Evolutionary conservation across 92 coral and sea anemone genomes (phyloP).

Genomic region (Phymanthus crucifer): DNA sequence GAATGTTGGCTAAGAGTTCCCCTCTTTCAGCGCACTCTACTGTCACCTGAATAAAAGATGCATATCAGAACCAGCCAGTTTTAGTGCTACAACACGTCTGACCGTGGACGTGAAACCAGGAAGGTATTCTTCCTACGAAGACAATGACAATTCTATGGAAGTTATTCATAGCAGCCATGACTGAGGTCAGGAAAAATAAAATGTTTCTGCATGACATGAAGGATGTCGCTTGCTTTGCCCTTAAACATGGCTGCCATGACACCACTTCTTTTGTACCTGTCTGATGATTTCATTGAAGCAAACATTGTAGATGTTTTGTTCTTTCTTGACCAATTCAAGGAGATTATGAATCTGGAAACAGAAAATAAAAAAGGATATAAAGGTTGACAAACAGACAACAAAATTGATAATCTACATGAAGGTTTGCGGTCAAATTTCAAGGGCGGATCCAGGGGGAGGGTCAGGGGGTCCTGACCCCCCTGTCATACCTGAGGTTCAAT

Average conservation of each 20-base stretch:
- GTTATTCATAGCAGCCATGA: neutral
- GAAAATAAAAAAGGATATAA: neutral
- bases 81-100: too few species aligned
- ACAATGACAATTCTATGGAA: neutral
- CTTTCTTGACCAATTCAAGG: slow-evolving; percentile 88
- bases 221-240: too few species aligned
- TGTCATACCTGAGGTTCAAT: too few species aligned
- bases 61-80: neutral
- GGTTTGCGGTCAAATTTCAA: too few species aligned
- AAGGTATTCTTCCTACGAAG: neutral
- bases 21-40: slow-evolving; percentile 98
- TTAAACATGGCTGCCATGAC: too few species aligned
- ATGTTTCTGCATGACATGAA: too few species aligned
- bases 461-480: too few species aligned
- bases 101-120: neutral
- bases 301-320: slow-evolving; percentile 93
- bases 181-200: too few species aligned
- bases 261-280: slow-evolving; percentile 54
- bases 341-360: slow-evolving; percentile 81
- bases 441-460: too few species aligned
- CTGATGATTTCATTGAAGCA: slow-evolving; percentile 96
- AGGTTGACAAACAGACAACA: too few species aligned
- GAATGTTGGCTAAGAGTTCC: slow-evolving; percentile 81
- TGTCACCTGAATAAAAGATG: slow-evolving; percentile 58
- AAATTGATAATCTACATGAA: neutral